Conservation (phyloP, 2,888 invertebrate genomes). For the Serripes groenlandicus region DNA sequence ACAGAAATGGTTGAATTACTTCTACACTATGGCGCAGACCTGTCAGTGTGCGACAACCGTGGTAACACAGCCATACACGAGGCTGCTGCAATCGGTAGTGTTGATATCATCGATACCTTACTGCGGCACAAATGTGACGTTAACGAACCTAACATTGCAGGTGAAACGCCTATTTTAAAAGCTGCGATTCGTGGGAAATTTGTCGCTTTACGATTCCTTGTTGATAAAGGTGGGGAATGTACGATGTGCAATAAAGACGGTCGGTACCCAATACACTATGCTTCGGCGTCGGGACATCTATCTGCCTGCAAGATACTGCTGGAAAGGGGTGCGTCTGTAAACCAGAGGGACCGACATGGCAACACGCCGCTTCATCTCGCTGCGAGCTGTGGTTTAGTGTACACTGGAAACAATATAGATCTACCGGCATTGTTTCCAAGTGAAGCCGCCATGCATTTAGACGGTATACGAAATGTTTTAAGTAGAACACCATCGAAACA, state of each 20-base stretch:
- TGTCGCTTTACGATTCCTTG: slow-evolving; percentile 13
- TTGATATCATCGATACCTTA: neutral
- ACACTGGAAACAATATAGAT: slow-evolving; percentile 16
- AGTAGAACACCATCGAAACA: neutral
- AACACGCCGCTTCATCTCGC: slow-evolving; percentile 42
- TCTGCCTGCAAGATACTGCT: neutral
- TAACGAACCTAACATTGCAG: neutral
- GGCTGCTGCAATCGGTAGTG: slow-evolving; percentile 21
- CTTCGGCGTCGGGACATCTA: slow-evolving; percentile 18
- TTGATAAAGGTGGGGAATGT: slow-evolving; percentile 18
- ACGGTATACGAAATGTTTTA: slow-evolving; percentile 20
- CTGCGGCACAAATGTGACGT: slow-evolving; percentile 9
- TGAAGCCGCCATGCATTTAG: slow-evolving; percentile 16
- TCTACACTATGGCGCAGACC: slow-evolving; percentile 28
- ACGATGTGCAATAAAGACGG: slow-evolving; percentile 11
- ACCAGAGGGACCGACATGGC: slow-evolving; percentile 14
- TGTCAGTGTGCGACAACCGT: slow-evolving; percentile 20
- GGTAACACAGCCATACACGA: slow-evolving; percentile 35
- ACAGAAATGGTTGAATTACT: slow-evolving; percentile 12
- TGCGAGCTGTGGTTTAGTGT: slow-evolving; percentile 27
- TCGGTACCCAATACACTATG: slow-evolving; percentile 20
- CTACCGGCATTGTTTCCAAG: slow-evolving; percentile 12
- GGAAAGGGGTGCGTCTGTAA: neutral
- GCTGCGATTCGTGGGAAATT: slow-evolving; percentile 25
- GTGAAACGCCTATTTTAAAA: slow-evolving; percentile 17